Evolutionary conservation across 2,113 vertebrate species (phyloP).

Genomic region (Excalfactoria chinensis): DNA sequence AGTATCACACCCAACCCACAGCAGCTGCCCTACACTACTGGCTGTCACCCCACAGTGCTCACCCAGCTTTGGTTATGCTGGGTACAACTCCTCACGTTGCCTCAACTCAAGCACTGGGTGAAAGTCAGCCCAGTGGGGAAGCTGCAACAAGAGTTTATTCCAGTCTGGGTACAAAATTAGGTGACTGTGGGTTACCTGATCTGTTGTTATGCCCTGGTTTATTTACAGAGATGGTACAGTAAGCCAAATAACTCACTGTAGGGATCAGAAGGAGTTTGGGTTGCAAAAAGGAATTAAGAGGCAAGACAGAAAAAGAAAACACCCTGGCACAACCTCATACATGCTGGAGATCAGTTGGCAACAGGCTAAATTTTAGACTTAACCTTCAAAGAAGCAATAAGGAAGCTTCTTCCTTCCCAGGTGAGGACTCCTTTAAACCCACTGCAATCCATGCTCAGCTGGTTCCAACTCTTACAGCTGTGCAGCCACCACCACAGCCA

Average conservation of each 20-base stretch:
- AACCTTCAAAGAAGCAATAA: conserved; percentile 30
- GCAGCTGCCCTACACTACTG: fast-evolving
- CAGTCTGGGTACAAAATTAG: background rate
- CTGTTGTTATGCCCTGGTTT: background rate
- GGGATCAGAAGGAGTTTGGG: background rate
- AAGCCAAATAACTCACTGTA: background rate
- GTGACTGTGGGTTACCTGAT: background rate
- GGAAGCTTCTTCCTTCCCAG: background rate
- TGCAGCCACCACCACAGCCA: background rate
- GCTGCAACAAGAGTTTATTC: background rate
- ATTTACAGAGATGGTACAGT: background rate
- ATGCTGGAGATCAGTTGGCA: background rate
- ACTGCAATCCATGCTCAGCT: background rate
- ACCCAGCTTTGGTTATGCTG: background rate
- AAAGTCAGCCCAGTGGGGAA: background rate
- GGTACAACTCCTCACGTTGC: fast-evolving
- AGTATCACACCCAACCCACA: background rate
- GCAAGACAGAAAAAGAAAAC: background rate
- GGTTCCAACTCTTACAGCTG: background rate
- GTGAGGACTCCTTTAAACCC: background rate
- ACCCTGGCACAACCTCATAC: background rate
- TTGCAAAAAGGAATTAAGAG: background rate
- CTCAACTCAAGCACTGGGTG: background rate
- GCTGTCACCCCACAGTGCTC: background rate
- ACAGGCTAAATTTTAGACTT: conserved; percentile 47